Conservation (phyloP, 2,888 invertebrate species). For the Trichopoda pennipes region DNA sequence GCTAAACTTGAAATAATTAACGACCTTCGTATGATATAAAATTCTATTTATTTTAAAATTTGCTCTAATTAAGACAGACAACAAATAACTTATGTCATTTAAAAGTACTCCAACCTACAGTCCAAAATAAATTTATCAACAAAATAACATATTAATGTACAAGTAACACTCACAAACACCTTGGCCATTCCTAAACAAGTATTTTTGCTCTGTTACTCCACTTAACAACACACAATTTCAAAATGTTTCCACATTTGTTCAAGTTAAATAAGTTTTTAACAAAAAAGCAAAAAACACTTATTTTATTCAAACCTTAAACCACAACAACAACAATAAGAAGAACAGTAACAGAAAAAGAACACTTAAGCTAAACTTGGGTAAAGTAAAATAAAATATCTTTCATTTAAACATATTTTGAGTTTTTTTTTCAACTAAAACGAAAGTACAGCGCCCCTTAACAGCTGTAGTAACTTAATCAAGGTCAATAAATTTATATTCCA, state of each 20-base stretch:
- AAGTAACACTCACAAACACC: background rate
- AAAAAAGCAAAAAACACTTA: background rate
- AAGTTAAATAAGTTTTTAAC: background rate
- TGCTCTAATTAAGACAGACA: no score
- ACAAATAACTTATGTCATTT: background rate
- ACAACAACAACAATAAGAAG: background rate
- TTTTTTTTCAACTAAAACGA: no score
- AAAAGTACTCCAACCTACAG: background rate
- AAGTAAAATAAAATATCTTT: no score
- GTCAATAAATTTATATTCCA: no score
- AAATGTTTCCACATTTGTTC: background rate
- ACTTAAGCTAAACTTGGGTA: background rate
- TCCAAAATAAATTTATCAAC: background rate
- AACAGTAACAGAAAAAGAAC: background rate
- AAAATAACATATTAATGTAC: background rate
- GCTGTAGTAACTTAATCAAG: no score
- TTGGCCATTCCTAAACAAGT: slow-evolving; percentile 3
- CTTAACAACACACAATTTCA: slow-evolving; percentile 7
- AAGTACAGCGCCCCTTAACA: no score
- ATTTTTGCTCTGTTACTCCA: slow-evolving; percentile 12
- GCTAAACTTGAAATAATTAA: no score
- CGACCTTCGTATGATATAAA: no score
- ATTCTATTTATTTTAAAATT: no score
- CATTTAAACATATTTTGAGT: no score
- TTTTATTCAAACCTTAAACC: background rate